Conservation (phyloP, 2,888 invertebrate species). For the Agonopterix arenella region DNA sequence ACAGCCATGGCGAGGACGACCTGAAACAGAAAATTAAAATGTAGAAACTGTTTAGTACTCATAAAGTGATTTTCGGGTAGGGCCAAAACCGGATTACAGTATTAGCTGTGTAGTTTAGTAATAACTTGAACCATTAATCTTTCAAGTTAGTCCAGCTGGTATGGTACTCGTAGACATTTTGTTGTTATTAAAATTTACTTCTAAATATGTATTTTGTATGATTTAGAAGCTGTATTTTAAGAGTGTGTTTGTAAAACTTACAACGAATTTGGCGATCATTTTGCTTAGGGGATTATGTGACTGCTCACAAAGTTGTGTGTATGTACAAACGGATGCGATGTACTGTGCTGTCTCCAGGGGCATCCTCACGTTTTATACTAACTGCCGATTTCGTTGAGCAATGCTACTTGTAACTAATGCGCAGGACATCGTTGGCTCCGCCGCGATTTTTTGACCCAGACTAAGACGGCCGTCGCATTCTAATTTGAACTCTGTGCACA, state of each 20-base stretch:
- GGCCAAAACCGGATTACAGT: too few species aligned
- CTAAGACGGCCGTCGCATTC: conserved; percentile 57
- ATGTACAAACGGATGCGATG: conserved; percentile 32
- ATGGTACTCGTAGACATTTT: too few species aligned
- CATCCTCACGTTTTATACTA: conserved; percentile 61
- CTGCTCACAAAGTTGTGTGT: conserved; percentile 53
- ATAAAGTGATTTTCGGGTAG: too few species aligned
- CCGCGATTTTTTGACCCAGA: conserved; percentile 63
- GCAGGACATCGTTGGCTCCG: conserved; percentile 57
- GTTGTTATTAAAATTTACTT: too few species aligned
- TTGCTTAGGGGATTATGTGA: conserved; percentile 56
- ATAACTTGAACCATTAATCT: too few species aligned
- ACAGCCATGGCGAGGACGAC: conserved; percentile 54
- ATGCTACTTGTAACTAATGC: conserved; percentile 43
- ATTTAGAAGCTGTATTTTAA: too few species aligned
- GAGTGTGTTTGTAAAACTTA: conserved; percentile 32
- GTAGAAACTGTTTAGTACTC: too few species aligned
- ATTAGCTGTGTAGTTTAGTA: too few species aligned
- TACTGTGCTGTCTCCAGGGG: conserved; percentile 59
- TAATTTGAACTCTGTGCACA: conserved; percentile 60
- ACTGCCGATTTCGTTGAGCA: conserved; percentile 54
- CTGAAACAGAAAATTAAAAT: conserved; percentile 27
- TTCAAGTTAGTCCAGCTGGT: too few species aligned
- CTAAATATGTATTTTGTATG: too few species aligned
- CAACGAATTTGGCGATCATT: conserved; percentile 75